Evolutionary conservation across 2,888 invertebrate genomes (phyloP), one percentile per base, ranked within the genome.

Genomic region (Pharmacophagus antenor): DNA sequence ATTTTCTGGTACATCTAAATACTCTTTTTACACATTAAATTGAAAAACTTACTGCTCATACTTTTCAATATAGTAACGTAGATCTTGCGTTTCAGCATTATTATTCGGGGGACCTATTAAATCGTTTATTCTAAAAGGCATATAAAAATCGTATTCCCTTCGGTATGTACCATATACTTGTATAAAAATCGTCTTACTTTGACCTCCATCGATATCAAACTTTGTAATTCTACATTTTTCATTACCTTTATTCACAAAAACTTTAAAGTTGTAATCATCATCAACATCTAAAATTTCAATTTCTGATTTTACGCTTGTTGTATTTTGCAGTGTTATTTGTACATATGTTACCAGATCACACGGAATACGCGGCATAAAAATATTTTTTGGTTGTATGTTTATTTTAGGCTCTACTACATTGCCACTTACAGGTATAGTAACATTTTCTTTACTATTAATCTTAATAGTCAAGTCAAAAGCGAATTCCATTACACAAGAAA

Each of bases 101-200:
- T 79, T 61, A 65, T 78, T 66, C 5, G 92, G 88, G 7, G 94
- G 93, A 0, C 93, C 94, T 51, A 94, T 67, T 46, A 93, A 72
- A 56, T 84, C 86, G 68, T 94, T 94, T 18, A 94, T 79, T 68
- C 92, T 82, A 61, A 93, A 85, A 0, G 94, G 94, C 55, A 94
- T 78, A 66, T 84, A 92, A 74, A 93, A 92, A 55, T 91, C 89
- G 69, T 92, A 93, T 62, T 92, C 92, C 63, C 88, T 77, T 53
- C 86, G 76, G 70, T 79, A 87, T 65, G 74, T 66, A 63, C 87
- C 88, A 63, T 60, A 75, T 15, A 89, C 78, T 80, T 84, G 87
- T 55, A 90, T 76, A 63, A 69, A 89, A 50, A 89, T 76, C 0
- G 76, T 80, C 69, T 83, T 88, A 1, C 84, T 70, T 64, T 85